A percentile compares a stretch with the other conserved stretches of the same genome.
phyloP scores from a whole-genome alignment of 2,888 invertebrate genomes.

The Nemurella pictetii region DNA sequence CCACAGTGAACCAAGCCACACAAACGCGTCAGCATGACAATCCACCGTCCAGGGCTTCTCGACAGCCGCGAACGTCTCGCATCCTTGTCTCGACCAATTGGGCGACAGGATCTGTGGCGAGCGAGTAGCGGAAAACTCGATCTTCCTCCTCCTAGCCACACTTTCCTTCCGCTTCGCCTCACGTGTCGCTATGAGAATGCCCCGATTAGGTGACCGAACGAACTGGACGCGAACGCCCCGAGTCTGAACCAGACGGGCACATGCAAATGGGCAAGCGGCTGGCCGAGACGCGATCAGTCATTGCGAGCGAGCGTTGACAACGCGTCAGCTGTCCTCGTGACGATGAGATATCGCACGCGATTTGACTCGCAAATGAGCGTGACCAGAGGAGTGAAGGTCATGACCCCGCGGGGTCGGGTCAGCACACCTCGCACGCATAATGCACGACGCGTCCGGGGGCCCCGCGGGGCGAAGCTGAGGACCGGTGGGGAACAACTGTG shows the following conservation, averaged over 20 bases:
- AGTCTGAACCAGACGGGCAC: background rate
- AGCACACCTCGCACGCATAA: background rate
- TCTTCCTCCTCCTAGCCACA: background rate
- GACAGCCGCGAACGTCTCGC: no score
- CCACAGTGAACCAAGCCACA: background rate
- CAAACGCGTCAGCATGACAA: background rate
- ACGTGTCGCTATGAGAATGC: no score
- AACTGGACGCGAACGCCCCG: background rate
- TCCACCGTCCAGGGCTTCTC: no score
- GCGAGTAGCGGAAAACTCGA: background rate
- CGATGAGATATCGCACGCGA: background rate
- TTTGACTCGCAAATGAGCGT: conserved; percentile 14
- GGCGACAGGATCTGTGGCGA: no score
- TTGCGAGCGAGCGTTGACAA: background rate
- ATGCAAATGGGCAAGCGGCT: background rate
- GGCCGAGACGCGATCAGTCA: background rate
- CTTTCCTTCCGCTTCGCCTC: background rate
- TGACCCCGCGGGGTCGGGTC: background rate
- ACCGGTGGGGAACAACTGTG: background rate
- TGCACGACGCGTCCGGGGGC: background rate
- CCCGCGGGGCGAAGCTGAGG: background rate
- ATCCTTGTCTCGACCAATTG: no score
- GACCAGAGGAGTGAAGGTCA: background rate
- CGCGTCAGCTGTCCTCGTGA: background rate
- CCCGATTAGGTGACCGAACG: background rate